Evolutionary conservation across 1,140 invertebrate genomes (phyloP).

Genomic region (Pseudomyrmex sp.): DNA sequence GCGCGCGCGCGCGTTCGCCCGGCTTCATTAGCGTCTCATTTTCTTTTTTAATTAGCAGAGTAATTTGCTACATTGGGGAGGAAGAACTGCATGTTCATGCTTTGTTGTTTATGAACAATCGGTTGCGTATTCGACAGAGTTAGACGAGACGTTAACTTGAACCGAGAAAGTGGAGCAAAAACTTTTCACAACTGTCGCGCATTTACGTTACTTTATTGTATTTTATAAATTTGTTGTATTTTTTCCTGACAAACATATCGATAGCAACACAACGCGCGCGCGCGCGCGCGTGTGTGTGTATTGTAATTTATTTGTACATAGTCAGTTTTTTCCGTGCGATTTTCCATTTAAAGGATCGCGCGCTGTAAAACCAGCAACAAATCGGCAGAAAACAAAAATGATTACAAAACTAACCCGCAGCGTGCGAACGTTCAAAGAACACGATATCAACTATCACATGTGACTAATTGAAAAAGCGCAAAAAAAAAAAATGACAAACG

Average conservation of each 20-base stretch:
- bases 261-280: too few species aligned
- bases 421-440: too few species aligned
- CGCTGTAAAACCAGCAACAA: too few species aligned
- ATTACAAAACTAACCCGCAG: too few species aligned
- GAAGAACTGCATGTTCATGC: slow-evolving; percentile 14
- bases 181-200: background rate
- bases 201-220: background rate
- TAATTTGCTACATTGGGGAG: slow-evolving; percentile 20
- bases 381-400: too few species aligned
- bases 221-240: background rate
- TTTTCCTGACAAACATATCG: too few species aligned
- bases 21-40: slow-evolving; percentile 19
- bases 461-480: background rate
- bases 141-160: slow-evolving; percentile 7
- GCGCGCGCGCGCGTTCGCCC: too few species aligned
- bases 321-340: too few species aligned
- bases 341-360: too few species aligned
- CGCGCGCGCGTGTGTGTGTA: too few species aligned
- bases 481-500: slow-evolving; percentile 13
- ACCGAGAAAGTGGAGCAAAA: background rate
- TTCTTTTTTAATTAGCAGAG: slow-evolving; percentile 32
- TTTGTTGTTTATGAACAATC: slow-evolving; percentile 30
- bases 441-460: too few species aligned
- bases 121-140: slow-evolving; percentile 6
- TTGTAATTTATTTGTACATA: too few species aligned